phyloP scores from a whole-genome alignment of 2,888 invertebrate species.

The Amiota communis region DNA sequence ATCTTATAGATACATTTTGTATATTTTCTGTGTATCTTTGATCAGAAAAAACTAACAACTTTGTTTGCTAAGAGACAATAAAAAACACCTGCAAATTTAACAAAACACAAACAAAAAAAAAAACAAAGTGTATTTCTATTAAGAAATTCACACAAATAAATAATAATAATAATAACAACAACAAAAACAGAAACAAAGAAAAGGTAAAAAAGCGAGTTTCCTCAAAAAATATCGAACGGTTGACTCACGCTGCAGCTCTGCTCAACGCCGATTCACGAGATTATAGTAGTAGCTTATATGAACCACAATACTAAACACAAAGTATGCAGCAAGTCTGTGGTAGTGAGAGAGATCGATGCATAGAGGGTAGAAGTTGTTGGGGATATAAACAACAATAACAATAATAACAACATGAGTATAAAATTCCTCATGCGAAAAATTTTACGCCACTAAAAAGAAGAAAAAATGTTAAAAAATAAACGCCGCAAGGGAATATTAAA shows the following conservation, averaged over 20 bases:
- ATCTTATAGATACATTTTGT: too few species aligned
- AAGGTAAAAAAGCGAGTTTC: constrained; percentile 18
- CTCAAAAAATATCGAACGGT: constrained; percentile 38
- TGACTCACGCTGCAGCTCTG: constrained; percentile 39
- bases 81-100: constrained; percentile 31
- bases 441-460: constrained; percentile 53
- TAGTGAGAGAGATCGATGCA: constrained; percentile 35
- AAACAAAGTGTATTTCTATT: too few species aligned
- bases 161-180: background rate
- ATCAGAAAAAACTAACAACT: too few species aligned
- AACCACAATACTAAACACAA: constrained; percentile 35
- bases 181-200: constrained; percentile 9
- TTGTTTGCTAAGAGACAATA: constrained; percentile 27
- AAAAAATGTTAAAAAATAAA: constrained; percentile 20
- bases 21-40: too few species aligned
- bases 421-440: constrained; percentile 66
- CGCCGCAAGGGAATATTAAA: constrained; percentile 35
- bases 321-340: constrained; percentile 23
- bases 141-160: background rate
- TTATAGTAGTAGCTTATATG: too few species aligned
- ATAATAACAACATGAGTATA: constrained; percentile 47
- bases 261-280: constrained; percentile 20
- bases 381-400: constrained; percentile 54
- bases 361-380: constrained; percentile 50
- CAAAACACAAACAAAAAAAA: background rate